Conservation (phyloP, 1,140 invertebrate genomes). For the Physella acuta region DNA sequence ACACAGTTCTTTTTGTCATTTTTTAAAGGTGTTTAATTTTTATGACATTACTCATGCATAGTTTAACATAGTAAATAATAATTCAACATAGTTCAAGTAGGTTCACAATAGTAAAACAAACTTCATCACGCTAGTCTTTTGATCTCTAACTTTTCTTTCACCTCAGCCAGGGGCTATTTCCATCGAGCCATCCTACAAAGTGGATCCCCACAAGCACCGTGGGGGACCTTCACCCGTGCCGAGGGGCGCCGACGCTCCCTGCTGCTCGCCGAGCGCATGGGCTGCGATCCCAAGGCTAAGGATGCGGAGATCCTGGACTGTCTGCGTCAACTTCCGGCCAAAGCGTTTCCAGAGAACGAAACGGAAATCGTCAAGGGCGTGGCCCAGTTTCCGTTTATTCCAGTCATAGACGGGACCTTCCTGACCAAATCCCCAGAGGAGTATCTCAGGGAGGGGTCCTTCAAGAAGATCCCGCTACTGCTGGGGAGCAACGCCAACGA, state of each 20-base stretch:
- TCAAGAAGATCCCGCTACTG: slow-evolving; percentile 92
- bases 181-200: slow-evolving; percentile 72
- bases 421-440: slow-evolving; percentile 80
- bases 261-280: slow-evolving; percentile 30
- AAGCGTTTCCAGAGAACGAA: slow-evolving; percentile 79
- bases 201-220: slow-evolving; percentile 74
- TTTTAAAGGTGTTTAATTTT: too few relatives aligned
- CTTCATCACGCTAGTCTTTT: too few relatives aligned
- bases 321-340: slow-evolving; percentile 71
- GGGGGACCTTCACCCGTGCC: slow-evolving; percentile 85
- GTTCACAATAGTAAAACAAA: too few relatives aligned
- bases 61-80: too few relatives aligned
- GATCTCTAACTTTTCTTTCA: too few relatives aligned
- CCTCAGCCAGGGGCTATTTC: slow-evolving; percentile 88
- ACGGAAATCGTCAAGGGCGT: slow-evolving; percentile 75
- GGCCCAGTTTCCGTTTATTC: slow-evolving; percentile 82
- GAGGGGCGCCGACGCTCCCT: slow-evolving; percentile 35
- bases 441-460: slow-evolving; percentile 71
- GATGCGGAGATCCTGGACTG: slow-evolving; percentile 73
- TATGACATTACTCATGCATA: too few relatives aligned
- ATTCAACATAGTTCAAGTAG: too few relatives aligned
- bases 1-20: too few relatives aligned
- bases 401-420: slow-evolving; percentile 88
- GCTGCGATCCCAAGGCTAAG: slow-evolving; percentile 64
- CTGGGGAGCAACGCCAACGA: slow-evolving; percentile 93